Percentiles rank a stretch among this genome's conserved stretches.
phyloP scores from a whole-genome alignment of 2,888 invertebrate genomes.

The Agrochola lychnidis region DNA sequence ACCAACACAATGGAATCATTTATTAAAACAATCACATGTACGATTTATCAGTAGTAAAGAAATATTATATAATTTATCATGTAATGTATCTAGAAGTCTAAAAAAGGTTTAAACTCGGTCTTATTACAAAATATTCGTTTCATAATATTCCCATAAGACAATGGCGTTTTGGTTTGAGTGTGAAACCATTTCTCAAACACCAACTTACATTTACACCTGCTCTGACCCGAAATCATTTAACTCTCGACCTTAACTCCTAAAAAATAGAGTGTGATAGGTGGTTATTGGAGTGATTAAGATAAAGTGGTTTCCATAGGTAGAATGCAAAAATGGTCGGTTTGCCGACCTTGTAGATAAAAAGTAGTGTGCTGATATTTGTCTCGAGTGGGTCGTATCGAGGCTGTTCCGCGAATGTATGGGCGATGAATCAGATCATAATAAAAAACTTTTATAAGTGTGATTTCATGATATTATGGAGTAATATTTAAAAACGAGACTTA shows the following conservation, averaged over 20 bases:
- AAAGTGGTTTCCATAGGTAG: slow-evolving; percentile 43
- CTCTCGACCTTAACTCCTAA: not conserved
- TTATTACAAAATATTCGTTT: slow-evolving; percentile 62
- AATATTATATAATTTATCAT: slow-evolving; percentile 51
- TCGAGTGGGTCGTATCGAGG: slow-evolving; percentile 60
- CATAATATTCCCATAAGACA: slow-evolving; percentile 66
- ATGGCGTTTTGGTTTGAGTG: slow-evolving; percentile 51
- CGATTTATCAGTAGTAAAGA: slow-evolving; percentile 8
- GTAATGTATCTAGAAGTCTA: slow-evolving; percentile 19
- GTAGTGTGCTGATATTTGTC: slow-evolving; percentile 57
- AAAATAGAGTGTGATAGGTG: slow-evolving; percentile 2
- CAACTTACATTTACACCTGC: slow-evolving; percentile 25
- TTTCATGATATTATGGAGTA: not conserved
- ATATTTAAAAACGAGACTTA: not conserved
- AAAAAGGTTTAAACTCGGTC: slow-evolving; percentile 36
- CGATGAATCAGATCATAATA: slow-evolving; percentile 56
- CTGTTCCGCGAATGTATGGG: slow-evolving; percentile 58
- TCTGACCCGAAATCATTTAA: slow-evolving; percentile 1
- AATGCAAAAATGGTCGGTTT: slow-evolving; percentile 51
- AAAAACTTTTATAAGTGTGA: not conserved
- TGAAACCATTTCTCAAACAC: slow-evolving; percentile 60
- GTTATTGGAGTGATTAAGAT: slow-evolving; percentile 12
- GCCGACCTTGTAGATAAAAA: slow-evolving; percentile 65
- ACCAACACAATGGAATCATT: not conserved
- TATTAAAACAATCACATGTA: not conserved